phyloP scores from a whole-genome alignment of 2,797 vertebrate genomes.

The Sciurus carolinensis region DNA sequence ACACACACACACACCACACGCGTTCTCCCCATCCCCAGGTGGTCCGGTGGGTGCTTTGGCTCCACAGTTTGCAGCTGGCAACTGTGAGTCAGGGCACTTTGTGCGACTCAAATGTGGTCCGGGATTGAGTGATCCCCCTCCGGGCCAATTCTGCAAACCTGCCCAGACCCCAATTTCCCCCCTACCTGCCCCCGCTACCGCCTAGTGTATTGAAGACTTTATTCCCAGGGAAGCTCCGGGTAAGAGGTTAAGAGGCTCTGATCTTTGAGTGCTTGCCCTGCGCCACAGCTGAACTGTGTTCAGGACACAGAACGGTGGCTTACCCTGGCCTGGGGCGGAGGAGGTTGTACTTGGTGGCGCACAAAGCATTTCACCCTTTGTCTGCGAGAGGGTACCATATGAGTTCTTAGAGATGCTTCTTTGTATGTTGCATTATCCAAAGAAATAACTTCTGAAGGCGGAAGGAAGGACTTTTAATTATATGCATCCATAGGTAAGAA shows the following conservation, averaged over 20 bases:
- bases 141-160: neutral
- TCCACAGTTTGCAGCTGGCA: neutral
- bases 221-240: neutral
- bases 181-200: neutral
- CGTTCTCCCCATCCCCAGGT: neutral
- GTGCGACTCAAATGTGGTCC: neutral
- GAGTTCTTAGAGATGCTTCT: constrained; percentile 51
- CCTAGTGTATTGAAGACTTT: constrained; percentile 27
- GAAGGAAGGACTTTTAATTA: constrained; percentile 26
- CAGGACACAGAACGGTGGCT: neutral
- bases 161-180: too few relatives aligned
- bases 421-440: neutral
- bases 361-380: constrained; percentile 75
- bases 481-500: constrained; percentile 29
- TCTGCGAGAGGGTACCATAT: constrained; percentile 22
- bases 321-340: neutral
- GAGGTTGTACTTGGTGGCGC: constrained; percentile 39
- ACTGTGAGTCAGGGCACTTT: neutral
- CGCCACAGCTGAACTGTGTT: neutral
- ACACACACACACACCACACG: neutral
- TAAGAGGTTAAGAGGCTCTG: constrained; percentile 20
- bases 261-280: constrained; percentile 11
- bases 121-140: neutral
- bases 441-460: constrained; percentile 6
- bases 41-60: neutral